Percentiles rank a stretch among this genome's conserved stretches.
These are phyloP conservation scores for Oreohelix idahoensis DNA, from an alignment of 1,140 invertebrate species.

Conservation along the genomic window DNA sequence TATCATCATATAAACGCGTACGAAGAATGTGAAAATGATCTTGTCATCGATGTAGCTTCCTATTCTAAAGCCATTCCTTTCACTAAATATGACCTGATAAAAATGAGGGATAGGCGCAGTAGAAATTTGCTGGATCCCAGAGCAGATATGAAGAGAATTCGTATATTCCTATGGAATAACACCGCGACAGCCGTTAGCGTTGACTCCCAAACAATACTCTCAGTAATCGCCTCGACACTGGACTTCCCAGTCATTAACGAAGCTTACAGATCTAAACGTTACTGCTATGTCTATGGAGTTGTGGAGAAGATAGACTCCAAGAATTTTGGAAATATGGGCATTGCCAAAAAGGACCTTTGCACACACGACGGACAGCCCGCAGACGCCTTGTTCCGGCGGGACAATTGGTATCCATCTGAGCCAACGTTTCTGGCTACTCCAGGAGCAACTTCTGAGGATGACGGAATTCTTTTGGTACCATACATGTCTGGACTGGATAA, in stretches of 20 bases:
- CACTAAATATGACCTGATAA: neutral
- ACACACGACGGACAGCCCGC: neutral
- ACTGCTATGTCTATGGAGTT: neutral
- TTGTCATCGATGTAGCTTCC: neutral
- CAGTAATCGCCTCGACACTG: neutral
- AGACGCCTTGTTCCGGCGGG: neutral
- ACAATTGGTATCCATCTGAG: neutral
- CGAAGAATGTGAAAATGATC: neutral
- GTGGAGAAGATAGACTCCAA: neutral
- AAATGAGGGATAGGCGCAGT: neutral
- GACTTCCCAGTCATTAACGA: conserved; percentile 2
- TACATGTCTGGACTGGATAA: neutral
- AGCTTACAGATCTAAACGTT: neutral
- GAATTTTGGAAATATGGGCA: neutral
- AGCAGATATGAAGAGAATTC: neutral
- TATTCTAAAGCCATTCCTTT: neutral
- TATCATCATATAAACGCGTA: neutral
- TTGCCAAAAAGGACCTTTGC: neutral
- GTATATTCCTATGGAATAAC: neutral
- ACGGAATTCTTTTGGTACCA: neutral
- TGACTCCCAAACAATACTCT: neutral
- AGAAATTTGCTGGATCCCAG: neutral
- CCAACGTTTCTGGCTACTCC: neutral
- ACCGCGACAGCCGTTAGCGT: neutral
- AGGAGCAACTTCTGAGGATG: neutral